Base-by-base conservation (phyloP, 2,888 invertebrate species). In the Uropetala carovei region DNA sequence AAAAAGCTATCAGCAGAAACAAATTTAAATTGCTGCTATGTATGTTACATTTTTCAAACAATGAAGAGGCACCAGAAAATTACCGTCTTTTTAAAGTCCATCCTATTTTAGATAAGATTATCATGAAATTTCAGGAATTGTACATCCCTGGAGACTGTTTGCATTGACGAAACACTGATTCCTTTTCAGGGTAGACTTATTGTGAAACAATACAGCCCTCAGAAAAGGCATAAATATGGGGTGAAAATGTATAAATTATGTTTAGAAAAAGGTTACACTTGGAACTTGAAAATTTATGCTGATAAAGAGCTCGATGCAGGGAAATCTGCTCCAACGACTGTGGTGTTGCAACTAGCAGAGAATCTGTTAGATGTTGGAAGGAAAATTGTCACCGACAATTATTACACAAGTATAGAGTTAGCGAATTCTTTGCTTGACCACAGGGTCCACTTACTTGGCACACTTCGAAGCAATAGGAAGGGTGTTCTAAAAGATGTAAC, bases 211-310 rank as follows among this genome's bases (percentile, higher is more conserved):
- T 59, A 59, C 14, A 59, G 9, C 14, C 59, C 59, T 16, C 60
- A 60, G 60, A 60, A 18, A 18, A 60, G 14, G 58, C 22, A 60
- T 22, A 60, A 82, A 58, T 64, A 30, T 60, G 92, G 30, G 59
- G 84, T 68, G 59, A 60, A 60, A 60, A 60, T 16, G 13, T 60
- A 4, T 7, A 13, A 60, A 13, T 60, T 13, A 2, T 60, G 13
- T 60, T 18, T 13, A 16, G 13, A 7, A 60, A 13, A 16, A 60
- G 13, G 7, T 18, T 60, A 18, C 14, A 18, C 14, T 2, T 2
- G 60, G 60, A 18, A 18, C 14, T 13, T 13, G 60, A 13, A 86
- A 89, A 92, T 68, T 22, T 27, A 81, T 68, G 59, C 92, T 59
- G 16, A 2, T 13, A 60, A 60, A 60, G 13, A 18, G 60, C 13